These are phyloP conservation scores for Aurelia sp. DNA, from an alignment of 30 jellyfish, hydroid and myxozoan species.

Conservation along the genomic window DNA sequence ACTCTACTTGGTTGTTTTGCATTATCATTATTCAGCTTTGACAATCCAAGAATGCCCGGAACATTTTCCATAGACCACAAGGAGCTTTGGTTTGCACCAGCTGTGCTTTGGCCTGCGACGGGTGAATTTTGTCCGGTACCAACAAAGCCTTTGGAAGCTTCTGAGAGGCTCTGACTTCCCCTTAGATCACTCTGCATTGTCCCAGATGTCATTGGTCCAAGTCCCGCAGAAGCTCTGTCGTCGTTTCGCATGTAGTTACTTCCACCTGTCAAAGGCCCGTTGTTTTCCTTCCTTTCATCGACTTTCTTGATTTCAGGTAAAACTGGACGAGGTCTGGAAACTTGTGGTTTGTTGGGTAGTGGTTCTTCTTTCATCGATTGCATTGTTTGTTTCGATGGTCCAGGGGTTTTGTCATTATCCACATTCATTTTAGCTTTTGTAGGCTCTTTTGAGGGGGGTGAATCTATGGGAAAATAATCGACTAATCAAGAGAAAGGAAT, in stretches of 20 bases:
- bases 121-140: not conserved
- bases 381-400: too few relatives aligned
- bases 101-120: not conserved
- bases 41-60: constrained; percentile 10
- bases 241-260: constrained; percentile 4
- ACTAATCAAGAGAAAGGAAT: too few relatives aligned
- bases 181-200: not conserved
- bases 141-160: constrained; percentile 1
- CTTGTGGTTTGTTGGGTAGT: too few relatives aligned
- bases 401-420: too few relatives aligned
- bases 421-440: too few relatives aligned
- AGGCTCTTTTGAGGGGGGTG: too few relatives aligned
- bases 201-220: too few relatives aligned
- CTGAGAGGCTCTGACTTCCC: not conserved
- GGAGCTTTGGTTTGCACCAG: not conserved
- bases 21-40: not conserved
- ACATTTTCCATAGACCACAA: not conserved
- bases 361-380: not conserved
- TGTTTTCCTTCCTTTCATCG: constrained; percentile 1
- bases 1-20: too few relatives aligned
- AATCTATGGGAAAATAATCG: too few relatives aligned
- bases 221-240: not conserved
- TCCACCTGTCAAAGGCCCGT: not conserved
- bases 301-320: constrained; percentile 49
- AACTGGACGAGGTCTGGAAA: constrained; percentile 8